Conservation (phyloP, 2,797 vertebrate species). For the Sandelia bainsii region DNA sequence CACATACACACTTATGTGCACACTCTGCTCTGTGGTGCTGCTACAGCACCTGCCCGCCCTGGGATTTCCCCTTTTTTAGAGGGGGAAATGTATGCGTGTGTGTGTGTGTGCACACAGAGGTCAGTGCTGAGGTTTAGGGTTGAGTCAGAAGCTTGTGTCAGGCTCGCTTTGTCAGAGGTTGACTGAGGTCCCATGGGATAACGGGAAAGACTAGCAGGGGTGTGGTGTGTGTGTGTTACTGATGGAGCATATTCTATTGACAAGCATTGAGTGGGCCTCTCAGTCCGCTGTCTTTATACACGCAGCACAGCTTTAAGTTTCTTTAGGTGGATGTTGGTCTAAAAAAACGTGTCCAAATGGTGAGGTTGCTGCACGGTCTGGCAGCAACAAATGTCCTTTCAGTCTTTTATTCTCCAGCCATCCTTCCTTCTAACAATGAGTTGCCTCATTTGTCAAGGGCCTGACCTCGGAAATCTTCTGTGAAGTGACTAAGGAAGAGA, state of each 20-base stretch:
- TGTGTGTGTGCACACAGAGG: constrained; percentile 42
- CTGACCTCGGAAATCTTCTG: constrained; percentile 70
- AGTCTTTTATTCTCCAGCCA: constrained; percentile 46
- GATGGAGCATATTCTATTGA: constrained; percentile 74
- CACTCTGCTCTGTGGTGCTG: constrained; percentile 43
- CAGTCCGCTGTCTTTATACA: constrained; percentile 59
- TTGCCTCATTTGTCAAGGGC: constrained; percentile 74
- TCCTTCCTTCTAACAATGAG: constrained; percentile 61
- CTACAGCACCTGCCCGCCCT: constrained; percentile 81
- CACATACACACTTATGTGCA: constrained; percentile 26
- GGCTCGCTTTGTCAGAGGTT: constrained; percentile 76
- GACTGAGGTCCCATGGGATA: constrained; percentile 79
- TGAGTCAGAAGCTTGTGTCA: constrained; percentile 77
- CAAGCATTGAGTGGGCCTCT: constrained; percentile 77
- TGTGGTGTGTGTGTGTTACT: constrained; percentile 39
- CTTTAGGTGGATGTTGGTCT: constrained; percentile 72
- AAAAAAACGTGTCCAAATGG: constrained; percentile 54
- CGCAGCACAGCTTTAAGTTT: constrained; percentile 76
- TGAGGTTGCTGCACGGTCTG: constrained; percentile 63
- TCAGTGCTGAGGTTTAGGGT: constrained; percentile 64
- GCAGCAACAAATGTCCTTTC: constrained; percentile 72
- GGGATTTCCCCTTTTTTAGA: constrained; percentile 57
- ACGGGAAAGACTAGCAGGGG: constrained; percentile 49
- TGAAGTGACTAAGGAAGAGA: constrained; percentile 40
- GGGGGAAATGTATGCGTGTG: constrained; percentile 37